Percentiles rank a stretch among this genome's conserved stretches.
These are phyloP conservation scores for Halcyon malimbica DNA, from an alignment of 2,113 vertebrate genomes.

Conservation along the genomic window DNA sequence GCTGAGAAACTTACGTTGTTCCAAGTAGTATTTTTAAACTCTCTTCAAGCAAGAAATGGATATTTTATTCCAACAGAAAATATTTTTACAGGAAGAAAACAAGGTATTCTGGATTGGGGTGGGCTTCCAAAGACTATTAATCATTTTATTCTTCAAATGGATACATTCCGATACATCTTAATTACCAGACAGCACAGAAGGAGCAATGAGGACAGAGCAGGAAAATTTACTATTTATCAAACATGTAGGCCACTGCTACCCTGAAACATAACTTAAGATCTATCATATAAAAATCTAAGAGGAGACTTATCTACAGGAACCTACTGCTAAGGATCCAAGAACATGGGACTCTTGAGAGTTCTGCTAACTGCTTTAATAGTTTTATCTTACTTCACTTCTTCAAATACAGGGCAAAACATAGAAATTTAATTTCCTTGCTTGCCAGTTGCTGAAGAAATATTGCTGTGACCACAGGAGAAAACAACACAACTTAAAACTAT, in stretches of 20 bases:
- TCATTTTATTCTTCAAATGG: not conserved
- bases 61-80: not conserved
- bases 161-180: not conserved
- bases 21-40: not conserved
- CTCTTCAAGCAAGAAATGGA: not conserved
- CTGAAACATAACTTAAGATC: not conserved
- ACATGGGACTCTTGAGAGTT: not conserved
- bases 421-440: no score
- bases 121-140: not conserved
- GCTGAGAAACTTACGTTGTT: not conserved
- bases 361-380: not conserved
- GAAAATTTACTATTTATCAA: not conserved
- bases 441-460: not conserved
- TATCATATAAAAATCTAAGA: not conserved
- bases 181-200: not conserved
- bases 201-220: not conserved
- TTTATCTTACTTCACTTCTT: not conserved
- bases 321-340: not conserved
- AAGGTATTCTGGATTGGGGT: not conserved
- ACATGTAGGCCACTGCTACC: not conserved
- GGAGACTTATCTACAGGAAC: not conserved
- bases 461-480: not conserved
- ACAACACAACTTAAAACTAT: not conserved
- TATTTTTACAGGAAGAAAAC: not conserved
- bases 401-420: not conserved